A percentile compares a stretch with the other conserved stretches of the same genome.
These are phyloP conservation scores for Nannospalax galili DNA, from an alignment of 2,113 vertebrate genomes.

Conservation along the genomic window DNA sequence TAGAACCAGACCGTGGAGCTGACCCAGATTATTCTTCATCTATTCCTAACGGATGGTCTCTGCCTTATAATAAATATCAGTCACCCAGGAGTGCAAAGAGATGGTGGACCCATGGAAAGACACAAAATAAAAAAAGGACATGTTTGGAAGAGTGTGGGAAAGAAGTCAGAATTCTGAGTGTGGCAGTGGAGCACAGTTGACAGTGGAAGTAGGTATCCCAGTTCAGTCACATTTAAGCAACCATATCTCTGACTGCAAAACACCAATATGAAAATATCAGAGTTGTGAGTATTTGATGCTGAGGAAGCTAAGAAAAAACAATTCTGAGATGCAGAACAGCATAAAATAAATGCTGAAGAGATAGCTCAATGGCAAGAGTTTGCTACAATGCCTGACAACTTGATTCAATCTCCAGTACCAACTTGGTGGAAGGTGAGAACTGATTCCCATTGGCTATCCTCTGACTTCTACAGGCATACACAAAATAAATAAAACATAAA, in stretches of 20 bases:
- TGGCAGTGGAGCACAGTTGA: neutral
- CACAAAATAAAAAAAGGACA: neutral
- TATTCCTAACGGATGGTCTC: constrained; percentile 40
- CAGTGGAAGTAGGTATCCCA: neutral
- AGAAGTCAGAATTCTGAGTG: neutral
- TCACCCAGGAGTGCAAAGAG: neutral
- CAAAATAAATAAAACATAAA: neutral
- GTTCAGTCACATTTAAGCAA: neutral
- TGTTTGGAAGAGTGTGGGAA: neutral
- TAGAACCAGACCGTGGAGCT: constrained; percentile 29
- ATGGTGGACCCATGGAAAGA: neutral
- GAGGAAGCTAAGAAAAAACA: neutral
- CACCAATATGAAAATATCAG: neutral
- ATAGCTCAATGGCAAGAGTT: neutral
- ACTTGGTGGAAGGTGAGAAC: neutral
- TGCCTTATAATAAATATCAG: constrained; percentile 45
- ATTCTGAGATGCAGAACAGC: neutral
- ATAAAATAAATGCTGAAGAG: neutral
- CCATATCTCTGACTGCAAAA: neutral
- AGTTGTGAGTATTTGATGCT: neutral
- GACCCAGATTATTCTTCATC: constrained; percentile 68
- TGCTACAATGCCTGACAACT: too few relatives aligned
- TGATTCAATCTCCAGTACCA: too few relatives aligned
- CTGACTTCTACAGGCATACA: neutral
- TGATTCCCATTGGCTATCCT: neutral